A percentile compares a stretch with the other conserved stretches of the same genome.
phyloP scores from a whole-genome alignment of 2,113 vertebrate species.

The Prionailurus viverrinus region DNA sequence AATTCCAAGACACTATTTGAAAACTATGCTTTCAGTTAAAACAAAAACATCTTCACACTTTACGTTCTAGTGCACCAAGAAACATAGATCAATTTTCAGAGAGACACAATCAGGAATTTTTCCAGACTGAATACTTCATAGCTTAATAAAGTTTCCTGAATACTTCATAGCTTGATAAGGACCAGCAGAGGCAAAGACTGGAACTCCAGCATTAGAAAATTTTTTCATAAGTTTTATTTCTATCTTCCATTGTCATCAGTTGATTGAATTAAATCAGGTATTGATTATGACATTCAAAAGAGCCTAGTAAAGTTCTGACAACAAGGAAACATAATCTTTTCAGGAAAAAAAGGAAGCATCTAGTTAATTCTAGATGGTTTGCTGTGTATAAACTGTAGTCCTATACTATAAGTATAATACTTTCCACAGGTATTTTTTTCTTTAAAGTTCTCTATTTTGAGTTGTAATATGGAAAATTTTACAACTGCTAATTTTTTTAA shows the following conservation, averaged over 20 bases:
- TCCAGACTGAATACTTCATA: constrained; percentile 26
- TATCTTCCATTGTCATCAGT: neutral
- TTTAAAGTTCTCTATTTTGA: constrained; percentile 54
- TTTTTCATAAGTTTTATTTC: neutral
- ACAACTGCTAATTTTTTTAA: constrained; percentile 44
- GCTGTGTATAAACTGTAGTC: constrained; percentile 17
- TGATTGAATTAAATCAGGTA: neutral
- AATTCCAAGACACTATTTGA: constrained; percentile 54
- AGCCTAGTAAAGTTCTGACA: neutral
- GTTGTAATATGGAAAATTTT: constrained; percentile 46
- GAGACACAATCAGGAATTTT: constrained; percentile 20
- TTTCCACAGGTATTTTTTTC: neutral
- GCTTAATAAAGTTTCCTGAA: constrained; percentile 1
- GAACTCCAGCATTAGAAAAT: neutral
- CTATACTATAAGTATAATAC: neutral
- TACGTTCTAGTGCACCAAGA: constrained; percentile 28
- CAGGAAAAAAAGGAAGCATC: neutral
- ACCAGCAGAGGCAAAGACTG: neutral
- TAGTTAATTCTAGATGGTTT: neutral
- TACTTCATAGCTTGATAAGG: neutral
- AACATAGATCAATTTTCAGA: constrained; percentile 61
- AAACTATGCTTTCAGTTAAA: constrained; percentile 49
- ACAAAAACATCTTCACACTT: constrained; percentile 4
- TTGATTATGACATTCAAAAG: neutral
- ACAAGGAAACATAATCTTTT: neutral